Percentiles rank a stretch among this genome's conserved stretches.
Conservation (phyloP, 1,140 invertebrate genomes). For the Trinorchestia longiramus region DNA sequence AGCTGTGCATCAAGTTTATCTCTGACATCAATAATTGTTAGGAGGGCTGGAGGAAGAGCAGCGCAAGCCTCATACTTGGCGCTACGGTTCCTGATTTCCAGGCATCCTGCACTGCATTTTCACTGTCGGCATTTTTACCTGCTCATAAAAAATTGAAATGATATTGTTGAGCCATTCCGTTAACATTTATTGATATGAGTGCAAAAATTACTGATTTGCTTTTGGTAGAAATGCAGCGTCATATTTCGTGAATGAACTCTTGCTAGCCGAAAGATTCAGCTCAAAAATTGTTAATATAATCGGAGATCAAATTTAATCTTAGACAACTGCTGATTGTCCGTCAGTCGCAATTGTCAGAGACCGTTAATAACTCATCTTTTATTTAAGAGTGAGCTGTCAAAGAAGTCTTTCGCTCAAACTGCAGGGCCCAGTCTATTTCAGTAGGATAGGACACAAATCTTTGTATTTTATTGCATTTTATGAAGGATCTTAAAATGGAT, state of each 20-base stretch:
- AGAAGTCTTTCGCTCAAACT: background rate
- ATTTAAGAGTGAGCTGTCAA: background rate
- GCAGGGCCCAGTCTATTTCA: background rate
- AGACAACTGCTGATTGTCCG: background rate
- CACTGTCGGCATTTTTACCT: background rate
- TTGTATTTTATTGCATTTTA: background rate
- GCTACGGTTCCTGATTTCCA: background rate
- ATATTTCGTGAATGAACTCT: background rate
- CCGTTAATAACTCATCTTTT: background rate
- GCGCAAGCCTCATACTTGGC: background rate
- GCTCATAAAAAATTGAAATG: background rate
- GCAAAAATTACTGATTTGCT: background rate
- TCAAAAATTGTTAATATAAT: background rate
- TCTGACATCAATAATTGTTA: background rate
- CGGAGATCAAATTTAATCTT: background rate
- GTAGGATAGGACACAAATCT: background rate
- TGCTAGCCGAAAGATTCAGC: no score
- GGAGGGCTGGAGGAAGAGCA: background rate
- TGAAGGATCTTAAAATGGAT: background rate
- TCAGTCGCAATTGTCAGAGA: background rate
- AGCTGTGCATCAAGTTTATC: background rate
- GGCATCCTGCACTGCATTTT: background rate
- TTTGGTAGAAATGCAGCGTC: background rate
- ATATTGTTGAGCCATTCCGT: background rate
- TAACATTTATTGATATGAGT: background rate